Conservation (phyloP, 1,140 invertebrate genomes). For the Hydropsyche tenuis region DNA sequence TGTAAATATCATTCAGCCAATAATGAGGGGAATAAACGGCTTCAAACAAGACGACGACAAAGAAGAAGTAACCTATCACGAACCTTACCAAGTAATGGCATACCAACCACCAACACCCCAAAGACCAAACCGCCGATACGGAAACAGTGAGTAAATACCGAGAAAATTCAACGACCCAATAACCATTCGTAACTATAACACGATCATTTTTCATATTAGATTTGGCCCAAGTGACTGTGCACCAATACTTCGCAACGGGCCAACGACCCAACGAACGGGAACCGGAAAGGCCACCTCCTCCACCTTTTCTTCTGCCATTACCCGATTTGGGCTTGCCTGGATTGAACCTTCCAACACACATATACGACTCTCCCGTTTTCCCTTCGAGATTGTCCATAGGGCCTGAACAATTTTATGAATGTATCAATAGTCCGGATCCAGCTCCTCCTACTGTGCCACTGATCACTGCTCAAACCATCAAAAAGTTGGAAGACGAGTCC, state of each 20-base stretch:
- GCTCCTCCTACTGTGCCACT: slow-evolving; percentile 23
- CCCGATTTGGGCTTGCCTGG: slow-evolving; percentile 51
- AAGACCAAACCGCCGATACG: slow-evolving; percentile 23
- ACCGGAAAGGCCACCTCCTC: slow-evolving; percentile 50
- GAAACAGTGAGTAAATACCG: slow-evolving; percentile 18
- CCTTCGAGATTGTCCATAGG: slow-evolving; percentile 73
- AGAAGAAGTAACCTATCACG: slow-evolving; percentile 39
- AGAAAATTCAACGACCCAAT: not conserved
- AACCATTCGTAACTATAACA: not conserved
- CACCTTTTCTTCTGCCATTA: slow-evolving; percentile 27
- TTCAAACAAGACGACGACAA: slow-evolving; percentile 20
- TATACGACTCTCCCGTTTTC: slow-evolving; percentile 33
- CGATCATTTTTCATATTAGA: not conserved
- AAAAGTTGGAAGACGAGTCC: slow-evolving; percentile 19
- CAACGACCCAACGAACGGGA: slow-evolving; percentile 11
- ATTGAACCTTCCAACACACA: slow-evolving; percentile 48
- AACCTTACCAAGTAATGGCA: slow-evolving; percentile 26
- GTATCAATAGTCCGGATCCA: slow-evolving; percentile 57
- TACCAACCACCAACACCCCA: slow-evolving; percentile 50
- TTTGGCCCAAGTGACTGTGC: slow-evolving; percentile 20
- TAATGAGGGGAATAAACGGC: not conserved
- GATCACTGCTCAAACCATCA: slow-evolving; percentile 39
- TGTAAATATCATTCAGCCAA: not conserved
- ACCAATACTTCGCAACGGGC: slow-evolving; percentile 8
- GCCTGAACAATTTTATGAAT: slow-evolving; percentile 78